These are phyloP conservation scores for Myripristis murdjan DNA, from an alignment of 2,797 vertebrate genomes.

Conservation along the genomic window DNA sequence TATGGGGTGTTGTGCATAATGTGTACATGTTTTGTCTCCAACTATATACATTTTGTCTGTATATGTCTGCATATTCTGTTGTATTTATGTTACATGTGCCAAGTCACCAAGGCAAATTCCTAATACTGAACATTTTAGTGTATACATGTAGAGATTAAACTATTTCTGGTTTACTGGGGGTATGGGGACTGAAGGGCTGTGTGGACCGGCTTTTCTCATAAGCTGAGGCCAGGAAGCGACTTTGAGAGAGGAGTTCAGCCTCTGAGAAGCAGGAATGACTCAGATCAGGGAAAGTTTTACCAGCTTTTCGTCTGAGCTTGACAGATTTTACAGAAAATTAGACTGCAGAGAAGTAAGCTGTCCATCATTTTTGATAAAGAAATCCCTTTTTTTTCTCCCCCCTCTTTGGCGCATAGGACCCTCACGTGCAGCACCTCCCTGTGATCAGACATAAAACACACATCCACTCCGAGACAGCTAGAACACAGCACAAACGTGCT, in stretches of 20 bases:
- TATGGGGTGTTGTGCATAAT: slow-evolving; percentile 33
- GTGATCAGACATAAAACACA: slow-evolving; percentile 28
- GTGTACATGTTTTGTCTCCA: slow-evolving; percentile 55
- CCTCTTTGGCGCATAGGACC: slow-evolving; percentile 7
- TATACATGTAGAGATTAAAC: slow-evolving; percentile 44
- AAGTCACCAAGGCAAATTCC: slow-evolving; percentile 53
- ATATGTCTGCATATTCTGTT: slow-evolving; percentile 37
- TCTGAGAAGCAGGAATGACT: slow-evolving; percentile 4
- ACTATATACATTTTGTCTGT: slow-evolving; percentile 49
- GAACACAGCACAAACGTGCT: not conserved
- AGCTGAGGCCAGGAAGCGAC: slow-evolving; percentile 28
- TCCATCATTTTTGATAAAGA: not conserved
- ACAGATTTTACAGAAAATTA: not conserved
- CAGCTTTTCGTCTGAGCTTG: not conserved
- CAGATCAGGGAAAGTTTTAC: not conserved
- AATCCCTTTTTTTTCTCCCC: not conserved
- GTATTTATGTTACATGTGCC: slow-evolving; percentile 58
- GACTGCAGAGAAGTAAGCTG: not conserved
- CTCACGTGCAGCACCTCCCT: slow-evolving; percentile 46
- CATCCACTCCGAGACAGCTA: not conserved
- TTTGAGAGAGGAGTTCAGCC: slow-evolving; percentile 16
- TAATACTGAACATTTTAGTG: slow-evolving; percentile 45
- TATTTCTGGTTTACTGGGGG: not conserved
- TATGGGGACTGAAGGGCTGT: not conserved
- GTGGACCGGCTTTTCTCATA: not conserved